Base-by-base conservation (phyloP, 2,797 vertebrate genomes). In the Chrosomus eos region DNA sequence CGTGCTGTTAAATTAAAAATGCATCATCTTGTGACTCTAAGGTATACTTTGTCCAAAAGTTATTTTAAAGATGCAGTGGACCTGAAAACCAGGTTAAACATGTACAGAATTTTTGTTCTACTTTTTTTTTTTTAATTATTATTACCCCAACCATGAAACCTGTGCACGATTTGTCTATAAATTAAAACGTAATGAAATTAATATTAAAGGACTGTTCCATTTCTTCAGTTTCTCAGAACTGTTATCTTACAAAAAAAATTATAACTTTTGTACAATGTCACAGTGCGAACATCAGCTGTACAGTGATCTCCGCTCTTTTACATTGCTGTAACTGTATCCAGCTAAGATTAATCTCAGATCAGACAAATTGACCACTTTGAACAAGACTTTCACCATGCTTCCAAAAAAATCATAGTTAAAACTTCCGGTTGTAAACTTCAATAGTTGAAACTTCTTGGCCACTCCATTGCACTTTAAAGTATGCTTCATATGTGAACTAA, bases 71-170 rank as follows among this genome's bases (percentile, higher is more conserved):
- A n/a, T 40, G 31, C 28, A 62, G 36, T 68, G 62, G 68, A 83
- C 45, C 58, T 75, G 31, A 51, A 51, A 72, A 58, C 51, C 21
- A 51, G 72, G 60, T 53, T 55, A 48, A 31, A 71, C 36, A 28
- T 87, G 87, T 89, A 87, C 83, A 87, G 51, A 82, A n/a, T 80
- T 19, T 80, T 74, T 81, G 28, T 84, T 86, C 48, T 85, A 71
- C 48, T 84, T 36, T 80, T 48, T 62, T 74, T 75, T 77, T 51
- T 43, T 77, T n/a, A n/a, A n/a, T n/a, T n/a, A n/a, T n/a, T 64
- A 13, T 48, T 21, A 73, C 10, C 51, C 28, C 21, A 28, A 73
- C 36, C 36, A 28, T 58, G 28, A 66, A 76, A 43, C n/a, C 40
- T 67, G 82, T 70, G 82, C 74, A 78, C 48, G 45, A 28, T 60